Evolutionary conservation across 2,797 vertebrate genomes (phyloP), one percentile per base, ranked within the genome.

Genomic region (Austrolebias charrua): DNA sequence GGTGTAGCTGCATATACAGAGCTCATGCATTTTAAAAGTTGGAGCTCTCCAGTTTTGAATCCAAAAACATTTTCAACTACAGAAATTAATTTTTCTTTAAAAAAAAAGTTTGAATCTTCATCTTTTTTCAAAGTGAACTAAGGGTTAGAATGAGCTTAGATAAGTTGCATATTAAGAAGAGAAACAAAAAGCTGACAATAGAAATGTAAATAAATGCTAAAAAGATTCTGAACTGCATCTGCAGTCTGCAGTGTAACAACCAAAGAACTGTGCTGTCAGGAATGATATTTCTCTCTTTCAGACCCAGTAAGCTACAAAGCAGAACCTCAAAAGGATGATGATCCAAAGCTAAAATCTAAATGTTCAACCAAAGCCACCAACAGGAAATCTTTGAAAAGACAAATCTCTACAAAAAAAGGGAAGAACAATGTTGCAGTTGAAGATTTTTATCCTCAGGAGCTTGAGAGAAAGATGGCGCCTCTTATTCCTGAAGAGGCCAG

Each of bases 361-460:
- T 13, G 69, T 28, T 80, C 70, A 24, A 12, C 66, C 20, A 90
- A 75, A 78, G 38, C 54, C 35, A 65, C 46, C 7, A 9, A 40
- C 16, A 89, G 81, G 68, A 90, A 79, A 60, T 42, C 63, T 0
- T 57, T 68, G 2, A 84, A 59, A 63, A 71, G 75, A 71, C 72
- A 71, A 53, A 74, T 73, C 28, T 53, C 67, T 0, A 64, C 51
- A 31, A 88, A 75, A 31, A 86, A 85, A 52, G 85, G 85, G 33
- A 87, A 81, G 61, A 81, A 77, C 18, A 31, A 54, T 0, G 16
- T 44, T n/a, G 14, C 35, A 0, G 9, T 43, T 2, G 2, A 53
- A n/a, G 57, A 71, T 0, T 1, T n/a, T 4, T 24, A 53, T 73
- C 61, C 59, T 45, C 52, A 45, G 0, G 76, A 85, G 54, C 28